phyloP scores from a whole-genome alignment of 2,113 vertebrate species.

The Sterrhoptilus dennistouni region DNA sequence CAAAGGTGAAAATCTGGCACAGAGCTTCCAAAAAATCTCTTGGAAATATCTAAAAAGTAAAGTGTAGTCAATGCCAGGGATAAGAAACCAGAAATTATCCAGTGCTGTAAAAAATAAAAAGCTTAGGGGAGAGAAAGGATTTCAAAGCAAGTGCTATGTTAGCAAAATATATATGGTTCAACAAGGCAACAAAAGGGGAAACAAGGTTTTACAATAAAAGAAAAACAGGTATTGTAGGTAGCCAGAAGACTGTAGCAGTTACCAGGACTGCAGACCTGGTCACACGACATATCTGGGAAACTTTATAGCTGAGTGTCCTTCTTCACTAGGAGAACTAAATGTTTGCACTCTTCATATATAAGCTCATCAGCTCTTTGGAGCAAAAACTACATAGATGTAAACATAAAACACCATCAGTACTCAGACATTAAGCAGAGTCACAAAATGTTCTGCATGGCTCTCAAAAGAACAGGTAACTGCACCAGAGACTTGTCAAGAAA shows the following conservation, averaged over 20 bases:
- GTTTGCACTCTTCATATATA: background rate
- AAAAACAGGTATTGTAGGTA: background rate
- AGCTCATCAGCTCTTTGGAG: background rate
- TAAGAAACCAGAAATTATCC: background rate
- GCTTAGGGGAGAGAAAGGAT: background rate
- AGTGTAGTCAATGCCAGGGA: background rate
- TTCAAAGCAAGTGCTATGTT: background rate
- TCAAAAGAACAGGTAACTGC: background rate
- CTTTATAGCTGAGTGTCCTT: rapidly evolving
- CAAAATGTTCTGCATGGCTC: background rate
- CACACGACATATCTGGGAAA: background rate
- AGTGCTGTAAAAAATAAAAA: background rate
- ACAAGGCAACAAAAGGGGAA: background rate
- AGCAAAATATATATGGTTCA: background rate
- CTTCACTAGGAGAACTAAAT: background rate
- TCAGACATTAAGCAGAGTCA: background rate
- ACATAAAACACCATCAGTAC: background rate
- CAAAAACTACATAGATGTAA: background rate
- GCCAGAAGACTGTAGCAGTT: background rate
- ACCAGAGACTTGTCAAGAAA: background rate
- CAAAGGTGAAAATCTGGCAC: background rate
- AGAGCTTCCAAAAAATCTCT: background rate
- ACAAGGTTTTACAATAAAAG: background rate
- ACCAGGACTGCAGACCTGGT: background rate
- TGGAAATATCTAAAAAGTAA: background rate